Evolutionary conservation across 2,888 invertebrate genomes (phyloP).

Genomic region (Nemotelus pantherinus): DNA sequence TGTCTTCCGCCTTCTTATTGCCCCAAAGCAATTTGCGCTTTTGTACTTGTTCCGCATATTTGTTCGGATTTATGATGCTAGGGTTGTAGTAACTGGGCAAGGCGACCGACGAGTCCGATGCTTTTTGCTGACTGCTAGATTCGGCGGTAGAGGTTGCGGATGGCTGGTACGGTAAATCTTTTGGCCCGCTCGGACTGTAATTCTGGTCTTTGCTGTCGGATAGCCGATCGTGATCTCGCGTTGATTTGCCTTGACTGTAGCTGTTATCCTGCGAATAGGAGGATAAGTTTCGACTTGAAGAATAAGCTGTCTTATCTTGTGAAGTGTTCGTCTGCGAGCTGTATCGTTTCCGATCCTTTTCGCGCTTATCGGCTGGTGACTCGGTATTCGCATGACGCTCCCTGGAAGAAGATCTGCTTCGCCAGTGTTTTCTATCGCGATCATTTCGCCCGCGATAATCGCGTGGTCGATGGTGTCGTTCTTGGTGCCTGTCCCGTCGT

Average conservation of each 20-base stretch:
- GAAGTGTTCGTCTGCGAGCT: conserved; percentile 48
- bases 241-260: not conserved
- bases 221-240: conserved; percentile 14
- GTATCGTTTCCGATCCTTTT: conserved; percentile 46
- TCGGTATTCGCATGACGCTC: conserved; percentile 37
- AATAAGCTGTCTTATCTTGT: conserved; percentile 46
- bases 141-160: conserved; percentile 7
- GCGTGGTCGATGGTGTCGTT: conserved; percentile 57
- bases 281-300: not conserved
- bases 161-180: conserved; percentile 6
- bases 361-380: conserved; percentile 42
- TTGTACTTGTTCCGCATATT: conserved; percentile 89
- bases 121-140: not conserved
- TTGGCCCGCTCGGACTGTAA: not conserved
- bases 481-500: conserved; percentile 50
- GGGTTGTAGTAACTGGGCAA: conserved; percentile 81
- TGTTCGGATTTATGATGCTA: conserved; percentile 76
- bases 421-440: conserved; percentile 54
- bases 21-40: conserved; percentile 93
- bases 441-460: conserved; percentile 52
- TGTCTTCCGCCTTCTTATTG: conserved; percentile 71
- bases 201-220: conserved; percentile 6
- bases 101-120: conserved; percentile 2
- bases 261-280: not conserved
- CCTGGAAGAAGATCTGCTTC: conserved; percentile 37